phyloP scores from a whole-genome alignment of 1,140 invertebrate species.

The Cotesia typhae region DNA sequence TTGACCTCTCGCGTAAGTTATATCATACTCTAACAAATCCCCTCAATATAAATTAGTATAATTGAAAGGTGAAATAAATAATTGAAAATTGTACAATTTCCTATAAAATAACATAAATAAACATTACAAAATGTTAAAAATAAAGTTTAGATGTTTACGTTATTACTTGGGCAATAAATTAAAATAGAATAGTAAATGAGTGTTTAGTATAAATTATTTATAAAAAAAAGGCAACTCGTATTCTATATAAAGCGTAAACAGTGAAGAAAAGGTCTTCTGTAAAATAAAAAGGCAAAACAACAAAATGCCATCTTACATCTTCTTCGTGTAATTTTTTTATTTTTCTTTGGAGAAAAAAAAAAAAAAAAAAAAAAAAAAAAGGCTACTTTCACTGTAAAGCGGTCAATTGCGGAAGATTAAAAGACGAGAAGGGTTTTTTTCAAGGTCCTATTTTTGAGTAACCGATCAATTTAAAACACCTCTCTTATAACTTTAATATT shows the following conservation, averaged over 20 bases:
- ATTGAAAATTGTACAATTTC: no score
- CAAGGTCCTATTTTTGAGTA: not conserved
- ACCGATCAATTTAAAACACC: no score
- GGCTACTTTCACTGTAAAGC: slow-evolving; percentile 27
- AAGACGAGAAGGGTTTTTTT: not conserved
- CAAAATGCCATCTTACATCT: not conserved
- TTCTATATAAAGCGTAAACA: not conserved
- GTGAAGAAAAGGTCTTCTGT: not conserved
- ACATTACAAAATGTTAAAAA: no score
- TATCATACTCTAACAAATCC: no score
- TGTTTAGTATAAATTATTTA: not conserved
- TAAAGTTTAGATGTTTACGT: no score
- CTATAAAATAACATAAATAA: no score
- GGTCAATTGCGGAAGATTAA: slow-evolving; percentile 8
- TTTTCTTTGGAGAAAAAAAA: slow-evolving; percentile 3
- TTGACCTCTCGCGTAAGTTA: no score
- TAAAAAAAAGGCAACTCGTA: no score
- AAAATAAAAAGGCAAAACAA: not conserved
- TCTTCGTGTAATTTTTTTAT: slow-evolving; percentile 12
- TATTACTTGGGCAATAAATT: no score
- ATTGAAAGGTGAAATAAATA: no score
- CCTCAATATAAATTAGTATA: no score
- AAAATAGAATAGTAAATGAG: not conserved
- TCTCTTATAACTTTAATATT: no score
- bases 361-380: not conserved